phyloP scores from a whole-genome alignment of 2,797 vertebrate species.

The Rhabdophis nuchalis region DNA sequence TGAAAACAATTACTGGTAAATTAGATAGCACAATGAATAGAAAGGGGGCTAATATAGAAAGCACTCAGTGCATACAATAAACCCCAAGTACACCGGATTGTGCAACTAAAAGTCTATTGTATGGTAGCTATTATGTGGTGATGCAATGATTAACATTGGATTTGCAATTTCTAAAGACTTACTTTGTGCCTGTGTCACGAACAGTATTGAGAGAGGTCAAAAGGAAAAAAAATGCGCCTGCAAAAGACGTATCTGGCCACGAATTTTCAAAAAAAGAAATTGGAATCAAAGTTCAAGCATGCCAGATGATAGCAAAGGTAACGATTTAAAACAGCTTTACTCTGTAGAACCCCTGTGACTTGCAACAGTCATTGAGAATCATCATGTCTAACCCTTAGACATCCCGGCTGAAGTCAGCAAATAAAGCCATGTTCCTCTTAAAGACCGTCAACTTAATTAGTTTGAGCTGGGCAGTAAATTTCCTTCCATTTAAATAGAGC shows the following conservation, averaged over 20 bases:
- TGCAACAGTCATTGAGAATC: constrained; percentile 8
- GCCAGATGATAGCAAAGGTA: constrained; percentile 4
- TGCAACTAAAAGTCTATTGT: neutral
- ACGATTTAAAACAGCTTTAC: neutral
- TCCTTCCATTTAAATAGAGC: neutral
- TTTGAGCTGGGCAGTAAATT: constrained; percentile 3
- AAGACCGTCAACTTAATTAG: neutral
- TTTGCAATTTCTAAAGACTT: constrained; percentile 37
- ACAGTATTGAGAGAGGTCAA: constrained; percentile 30
- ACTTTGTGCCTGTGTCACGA: neutral
- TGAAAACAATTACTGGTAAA: constrained; percentile 52
- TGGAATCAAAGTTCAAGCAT: constrained; percentile 31
- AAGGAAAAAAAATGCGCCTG: constrained; percentile 31
- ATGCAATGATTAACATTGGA: constrained; percentile 13
- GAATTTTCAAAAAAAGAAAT: constrained; percentile 42
- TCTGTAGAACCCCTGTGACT: constrained; percentile 6
- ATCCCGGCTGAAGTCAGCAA: neutral
- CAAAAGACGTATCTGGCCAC: constrained; percentile 15
- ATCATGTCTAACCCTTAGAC: neutral
- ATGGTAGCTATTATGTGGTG: constrained; percentile 21
- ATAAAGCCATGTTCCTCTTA: neutral
- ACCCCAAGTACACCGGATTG: neutral
- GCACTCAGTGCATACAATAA: constrained; percentile 24
- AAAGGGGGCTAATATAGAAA: constrained; percentile 27
- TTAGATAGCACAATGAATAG: constrained; percentile 27